Base-by-base conservation (phyloP, 1,140 invertebrate species). In the Apolygus lucorum region DNA sequence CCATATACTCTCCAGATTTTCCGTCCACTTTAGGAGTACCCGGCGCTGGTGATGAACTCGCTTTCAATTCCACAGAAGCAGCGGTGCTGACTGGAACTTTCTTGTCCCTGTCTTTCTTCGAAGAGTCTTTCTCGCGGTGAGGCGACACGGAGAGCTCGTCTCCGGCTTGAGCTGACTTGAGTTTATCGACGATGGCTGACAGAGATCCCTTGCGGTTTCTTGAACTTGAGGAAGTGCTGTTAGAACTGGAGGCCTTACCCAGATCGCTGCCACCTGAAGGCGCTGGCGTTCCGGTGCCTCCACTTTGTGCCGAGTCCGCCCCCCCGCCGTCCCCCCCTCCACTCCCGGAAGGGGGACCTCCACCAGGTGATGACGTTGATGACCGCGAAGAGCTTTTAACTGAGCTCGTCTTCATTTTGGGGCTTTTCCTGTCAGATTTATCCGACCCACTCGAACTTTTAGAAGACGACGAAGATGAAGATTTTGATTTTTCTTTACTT, bases 101-200 rank as follows among this genome's bases (percentile, higher is more conserved):
- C 72, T 0, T 75, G 68, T 71, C 11, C 70, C 77, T 67, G 76
- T 74, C 42, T 77, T 76, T 22, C 77, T 74, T 75, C 27, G 72
- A 71, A 13, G 70, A 71, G 0, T 63, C 72, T 42, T 63, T 73
- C 42, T 81, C 79, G 2, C 81, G 80, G 2, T 77, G 59, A 71
- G 89, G 54, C 54, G 22, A 14, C 11, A 13, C 22, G 22, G 54
- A 13, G 2, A 24, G 22, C n/a, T 82, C 79, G 74, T 85, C 84
- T 17, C 78, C 78, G 66, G 80, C 79, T 78, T 82, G 88, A 26
- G 87, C 87, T 25, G 85, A 88, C 77, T 90, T 90, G 11, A 95
- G 77, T 76, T 93, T 93, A 75, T 94, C 91, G 68, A 94, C 90
- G 0, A 95, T 90, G 0, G 91, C 91, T 69, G 87, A 90, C 1